Conservation (phyloP, 1,140 invertebrate genomes). For the Adelges cooleyi region DNA sequence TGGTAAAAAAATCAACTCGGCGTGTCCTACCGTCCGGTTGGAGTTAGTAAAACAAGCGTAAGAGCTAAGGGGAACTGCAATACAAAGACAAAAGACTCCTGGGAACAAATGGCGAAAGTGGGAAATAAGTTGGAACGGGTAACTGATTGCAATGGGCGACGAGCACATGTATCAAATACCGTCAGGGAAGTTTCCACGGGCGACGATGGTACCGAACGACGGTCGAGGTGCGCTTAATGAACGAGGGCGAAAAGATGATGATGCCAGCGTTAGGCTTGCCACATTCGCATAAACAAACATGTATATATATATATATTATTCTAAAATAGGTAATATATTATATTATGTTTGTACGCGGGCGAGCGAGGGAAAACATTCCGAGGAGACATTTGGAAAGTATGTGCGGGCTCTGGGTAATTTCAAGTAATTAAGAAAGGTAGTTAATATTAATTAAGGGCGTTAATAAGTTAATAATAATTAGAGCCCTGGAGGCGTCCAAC, state of each 20-base stretch:
- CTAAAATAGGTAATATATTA: neutral
- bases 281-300: too few species aligned
- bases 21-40: too few species aligned
- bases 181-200: neutral
- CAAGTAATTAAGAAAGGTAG: slow-evolving; percentile 28
- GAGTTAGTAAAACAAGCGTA: too few species aligned
- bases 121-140: too few species aligned
- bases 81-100: neutral
- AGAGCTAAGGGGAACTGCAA: too few species aligned
- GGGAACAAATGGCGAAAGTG: neutral
- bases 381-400: slow-evolving; percentile 20
- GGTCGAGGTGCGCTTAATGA: neutral
- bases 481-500: slow-evolving; percentile 2
- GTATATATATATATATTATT: too few species aligned
- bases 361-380: slow-evolving; percentile 3
- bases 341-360: neutral
- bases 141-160: too few species aligned
- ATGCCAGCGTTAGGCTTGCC: neutral
- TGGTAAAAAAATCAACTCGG: too few species aligned
- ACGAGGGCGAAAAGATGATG: neutral
- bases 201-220: too few species aligned
- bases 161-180: slow-evolving; percentile 3
- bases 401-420: slow-evolving; percentile 19
- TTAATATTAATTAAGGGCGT: slow-evolving; percentile 26
- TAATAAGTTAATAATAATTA: slow-evolving; percentile 28